phyloP scores from a whole-genome alignment of 2,888 invertebrate genomes.

The Machimus rusticus region DNA sequence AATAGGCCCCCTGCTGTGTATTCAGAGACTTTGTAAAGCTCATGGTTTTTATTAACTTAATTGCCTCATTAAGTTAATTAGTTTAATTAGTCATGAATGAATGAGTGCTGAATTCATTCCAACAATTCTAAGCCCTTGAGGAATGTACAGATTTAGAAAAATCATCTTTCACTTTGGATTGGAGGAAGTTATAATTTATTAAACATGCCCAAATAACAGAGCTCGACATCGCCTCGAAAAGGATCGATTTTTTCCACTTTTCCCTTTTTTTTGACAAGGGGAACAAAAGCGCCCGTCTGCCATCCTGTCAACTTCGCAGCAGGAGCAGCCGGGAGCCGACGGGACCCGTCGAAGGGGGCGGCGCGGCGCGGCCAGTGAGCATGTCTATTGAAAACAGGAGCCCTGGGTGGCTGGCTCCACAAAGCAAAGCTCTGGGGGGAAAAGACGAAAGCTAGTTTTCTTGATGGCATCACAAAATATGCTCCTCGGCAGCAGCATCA shows the following conservation, averaged over 20 bases:
- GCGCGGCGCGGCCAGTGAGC: background rate
- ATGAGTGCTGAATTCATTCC: background rate
- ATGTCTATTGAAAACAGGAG: background rate
- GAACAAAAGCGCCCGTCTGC: background rate
- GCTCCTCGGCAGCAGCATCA: conserved; percentile 14
- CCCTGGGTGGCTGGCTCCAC: background rate
- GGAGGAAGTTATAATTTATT: background rate
- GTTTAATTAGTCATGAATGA: background rate
- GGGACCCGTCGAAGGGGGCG: background rate
- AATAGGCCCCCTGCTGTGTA: no score
- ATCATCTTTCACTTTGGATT: background rate
- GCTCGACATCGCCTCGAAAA: background rate
- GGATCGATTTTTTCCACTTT: background rate
- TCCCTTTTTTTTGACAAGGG: background rate
- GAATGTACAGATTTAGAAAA: background rate
- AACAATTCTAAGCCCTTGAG: background rate
- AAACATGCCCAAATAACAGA: background rate
- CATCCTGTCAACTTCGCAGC: background rate
- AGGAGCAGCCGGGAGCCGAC: background rate
- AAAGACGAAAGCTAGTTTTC: conserved; percentile 26
- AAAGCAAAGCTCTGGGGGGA: background rate
- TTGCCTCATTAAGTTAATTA: background rate
- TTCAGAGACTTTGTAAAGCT: background rate
- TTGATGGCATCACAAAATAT: conserved; percentile 21
- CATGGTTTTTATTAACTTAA: background rate